Base-by-base conservation (phyloP, 2,113 vertebrate species). In the Ifrita kowaldi region DNA sequence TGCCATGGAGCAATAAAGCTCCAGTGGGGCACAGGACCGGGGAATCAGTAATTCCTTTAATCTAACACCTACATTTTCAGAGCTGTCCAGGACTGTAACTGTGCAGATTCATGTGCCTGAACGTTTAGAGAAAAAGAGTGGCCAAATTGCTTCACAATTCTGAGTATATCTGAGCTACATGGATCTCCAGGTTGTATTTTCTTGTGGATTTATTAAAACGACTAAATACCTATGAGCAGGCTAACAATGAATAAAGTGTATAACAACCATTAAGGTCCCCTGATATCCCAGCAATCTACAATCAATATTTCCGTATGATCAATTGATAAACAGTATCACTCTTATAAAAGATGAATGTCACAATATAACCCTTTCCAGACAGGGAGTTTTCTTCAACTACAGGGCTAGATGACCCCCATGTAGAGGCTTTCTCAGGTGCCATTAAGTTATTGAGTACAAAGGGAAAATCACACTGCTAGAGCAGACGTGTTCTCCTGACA, bases 1-100 rank as follows among this genome's bases (percentile, higher is more conserved):
- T 92, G 76, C 65, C 80, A 46, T 1, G 3, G 53, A 1, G 7
- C 44, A 75, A 26, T 53, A 64, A 86, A 84, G 52, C 19, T 64
- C 28, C 3, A 4, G 4, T 13, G 50, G 59, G 77, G 28, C 37
- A 46, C 0, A 0, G 21, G 75, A 7, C 33, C 0, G 3, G 35
- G 37, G 65, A 46, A 83, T 37, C 91, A 42, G 35, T 57, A 76
- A 50, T 83, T 96, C 55, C 47, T 74, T 65, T 73, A 55, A 81
- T 53, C 24, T 69, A 94, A 90, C 26, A 47, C 68, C 32, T 64
- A 6, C 10, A 27, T 81, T 91, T 89, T 86, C 79, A 81, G 79
- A 75, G 47, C 35, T 84, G 39, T 22, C 56, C 35, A 81, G 37
- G 26, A 13, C 44, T 94, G 42, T 67, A 86, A 50, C 32, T 44